Percentiles rank a stretch among this genome's conserved stretches.
These are phyloP conservation scores for Brachionus calyciflorus DNA, from an alignment of 1,140 invertebrate species.

Conservation along the genomic window DNA sequence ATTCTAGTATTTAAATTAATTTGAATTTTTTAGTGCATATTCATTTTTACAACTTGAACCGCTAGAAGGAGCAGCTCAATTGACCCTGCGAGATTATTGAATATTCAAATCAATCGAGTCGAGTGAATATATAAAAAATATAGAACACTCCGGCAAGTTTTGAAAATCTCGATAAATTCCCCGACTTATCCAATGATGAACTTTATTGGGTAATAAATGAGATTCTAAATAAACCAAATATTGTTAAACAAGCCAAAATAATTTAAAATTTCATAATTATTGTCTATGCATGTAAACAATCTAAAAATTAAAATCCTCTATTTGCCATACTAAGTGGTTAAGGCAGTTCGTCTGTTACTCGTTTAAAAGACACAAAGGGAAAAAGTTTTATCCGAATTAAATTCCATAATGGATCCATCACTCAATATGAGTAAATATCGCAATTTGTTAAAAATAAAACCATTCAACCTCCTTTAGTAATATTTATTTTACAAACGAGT, in stretches of 20 bases:
- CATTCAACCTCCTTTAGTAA: slow-evolving; percentile 71
- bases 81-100: slow-evolving; percentile 71
- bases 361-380: slow-evolving; percentile 90
- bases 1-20: too few relatives aligned
- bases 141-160: not conserved
- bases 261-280: slow-evolving; percentile 99
- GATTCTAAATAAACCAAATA: slow-evolving; percentile 86
- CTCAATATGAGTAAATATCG: slow-evolving; percentile 77
- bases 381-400: slow-evolving; percentile 79
- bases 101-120: slow-evolving; percentile 40
- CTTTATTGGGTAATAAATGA: slow-evolving; percentile 99
- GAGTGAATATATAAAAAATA: slow-evolving; percentile 28
- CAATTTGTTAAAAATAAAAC: slow-evolving; percentile 79
- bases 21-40: too few relatives aligned
- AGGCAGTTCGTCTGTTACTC: slow-evolving; percentile 85
- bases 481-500: slow-evolving; percentile 42
- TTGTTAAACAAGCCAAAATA: slow-evolving; percentile 86
- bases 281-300: slow-evolving; percentile 87
- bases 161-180: slow-evolving; percentile 20
- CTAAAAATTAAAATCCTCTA: slow-evolving; percentile 99
- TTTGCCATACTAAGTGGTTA: slow-evolving; percentile 96
- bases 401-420: slow-evolving; percentile 78
- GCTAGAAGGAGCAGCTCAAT: slow-evolving; percentile 88
- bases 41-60: slow-evolving; percentile 90
- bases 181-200: slow-evolving; percentile 78